Evolutionary conservation across 2,888 invertebrate species (phyloP), one percentile per base, ranked within the genome.

Genomic region (Aromia moschata): DNA sequence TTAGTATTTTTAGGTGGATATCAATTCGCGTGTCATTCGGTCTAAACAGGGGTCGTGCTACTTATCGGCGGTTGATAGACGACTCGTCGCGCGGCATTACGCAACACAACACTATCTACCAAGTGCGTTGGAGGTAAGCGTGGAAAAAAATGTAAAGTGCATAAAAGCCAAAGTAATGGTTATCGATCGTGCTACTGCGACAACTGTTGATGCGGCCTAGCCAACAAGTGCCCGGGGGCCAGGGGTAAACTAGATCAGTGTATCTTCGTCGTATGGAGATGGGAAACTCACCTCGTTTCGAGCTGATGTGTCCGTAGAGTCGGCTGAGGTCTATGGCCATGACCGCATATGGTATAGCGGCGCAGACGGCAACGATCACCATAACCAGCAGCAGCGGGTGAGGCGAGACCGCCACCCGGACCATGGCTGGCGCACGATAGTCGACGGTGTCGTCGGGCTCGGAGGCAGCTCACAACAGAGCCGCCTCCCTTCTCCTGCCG

Each of bases 271-370:
- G 82, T 77, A 91, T 91, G 62, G 86, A 84, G 75, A 86, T 87
- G 69, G n/a, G n/a, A n/a, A 49, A 81, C 87, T 86, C 75, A 90
- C 90, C 90, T 70, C 90, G 82, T 77, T 91, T 91, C 62, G 86
- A 84, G 75, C 86, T 87, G 69, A 86, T 82, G 77, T 92, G 92
- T 12, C 92, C 92, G 75, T 93, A 93, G 56, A 93, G 86, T 65
- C 90, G 87, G 81, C 89, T 91, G 71, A 93, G 86, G 83, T 93
- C 93, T 71, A 93, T 87, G 66, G 91, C 89, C 77, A 86, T 84
- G 70, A 86, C 87, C 55, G 86, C 84, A 71, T 85, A 85, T 45
- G 89, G 89, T 74, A 89, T 84, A 70, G 88, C 84, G 74, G 87
- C 85, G 80, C 88, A 85, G 70, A 88, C 81, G 47, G 86, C 85